Base-by-base conservation (phyloP, 1,140 invertebrate species). In the Drosophila chauvacae region DNA sequence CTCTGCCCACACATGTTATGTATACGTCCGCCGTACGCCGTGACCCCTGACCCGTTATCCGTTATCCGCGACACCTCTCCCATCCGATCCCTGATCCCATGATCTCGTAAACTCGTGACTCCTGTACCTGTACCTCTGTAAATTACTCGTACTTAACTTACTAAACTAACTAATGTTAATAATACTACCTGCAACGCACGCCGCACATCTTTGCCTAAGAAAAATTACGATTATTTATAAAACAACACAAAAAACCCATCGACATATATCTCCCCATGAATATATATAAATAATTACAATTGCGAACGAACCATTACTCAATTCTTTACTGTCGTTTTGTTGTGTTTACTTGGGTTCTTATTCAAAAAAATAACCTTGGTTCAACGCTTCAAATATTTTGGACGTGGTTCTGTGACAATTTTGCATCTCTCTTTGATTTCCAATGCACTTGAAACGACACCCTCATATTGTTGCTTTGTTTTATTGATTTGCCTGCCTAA, bases 371-470 rank as follows among this genome's bases (percentile, higher is more conserved):
- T n/a, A 39, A 55, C 45, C 35, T 73, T 73, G 65, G 41, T 74
- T 74, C n/a, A 55, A 48, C 44, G 71, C 58, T 11, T 74, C 23
- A 55, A 73, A 74, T 74, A 74, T 73, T 41, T 50, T 74, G 57
- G 48, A 74, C 69, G 48, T 74, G 11, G 18, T 33, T 20, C 30
- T 39, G 13, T n/a, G 5, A 42, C 16, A 23, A 42, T 53, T 53
- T 10, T 64, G 62, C 62, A 65, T 62, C 20, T 20, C 13, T 4
- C 18, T 9, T n/a, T 70, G 37, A 4, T 55, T 55, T 56, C 2
- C 20, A 37, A 39, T 56, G 53, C 53, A 55, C 51, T 16, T 6
- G 0, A 10, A 35, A 37, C 26, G 11, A n/a, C 48, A 56, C n/a
- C 4, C 13, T 37, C 33, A 30, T 28, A n/a, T 9, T 35, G 3